phyloP scores from a whole-genome alignment of 2,888 invertebrate genomes.

The Archaeoteleia sp. region DNA sequence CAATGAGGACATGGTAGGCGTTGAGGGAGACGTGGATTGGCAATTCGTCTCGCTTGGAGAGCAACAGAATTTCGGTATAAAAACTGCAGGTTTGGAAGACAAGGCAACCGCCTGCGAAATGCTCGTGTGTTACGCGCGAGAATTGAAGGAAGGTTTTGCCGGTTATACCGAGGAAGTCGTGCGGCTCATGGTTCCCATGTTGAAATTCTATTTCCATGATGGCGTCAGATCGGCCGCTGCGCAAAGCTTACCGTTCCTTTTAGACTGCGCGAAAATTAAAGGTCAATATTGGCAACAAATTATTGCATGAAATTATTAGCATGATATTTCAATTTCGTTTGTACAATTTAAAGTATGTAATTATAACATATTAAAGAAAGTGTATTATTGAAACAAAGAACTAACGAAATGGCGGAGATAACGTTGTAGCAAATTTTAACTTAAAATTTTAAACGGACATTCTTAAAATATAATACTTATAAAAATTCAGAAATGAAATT shows the following conservation, averaged over 20 bases:
- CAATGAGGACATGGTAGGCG: constrained; percentile 88
- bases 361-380: too few relatives aligned
- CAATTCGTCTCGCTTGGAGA: constrained; percentile 95
- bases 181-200: constrained; percentile 89
- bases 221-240: constrained; percentile 95
- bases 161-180: constrained; percentile 86
- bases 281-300: too few relatives aligned
- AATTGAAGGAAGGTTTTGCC: constrained; percentile 89
- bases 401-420: too few relatives aligned
- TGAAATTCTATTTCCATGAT: constrained; percentile 96
- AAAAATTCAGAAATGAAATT: too few relatives aligned
- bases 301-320: constrained; percentile 15
- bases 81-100: constrained; percentile 94
- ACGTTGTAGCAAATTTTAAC: constrained; percentile 2
- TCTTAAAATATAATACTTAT: too few relatives aligned
- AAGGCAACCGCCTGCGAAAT: constrained; percentile 97
- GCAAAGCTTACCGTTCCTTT: constrained; percentile 89
- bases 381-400: not conserved
- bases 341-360: too few relatives aligned
- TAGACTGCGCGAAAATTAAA: constrained; percentile 90
- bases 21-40: constrained; percentile 93
- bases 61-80: constrained; percentile 95
- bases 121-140: constrained; percentile 95
- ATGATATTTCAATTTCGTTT: not conserved
- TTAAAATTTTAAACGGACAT: too few relatives aligned